Conservation (phyloP, 2,797 vertebrate genomes). For the Cryptoblepharus egeriae region DNA sequence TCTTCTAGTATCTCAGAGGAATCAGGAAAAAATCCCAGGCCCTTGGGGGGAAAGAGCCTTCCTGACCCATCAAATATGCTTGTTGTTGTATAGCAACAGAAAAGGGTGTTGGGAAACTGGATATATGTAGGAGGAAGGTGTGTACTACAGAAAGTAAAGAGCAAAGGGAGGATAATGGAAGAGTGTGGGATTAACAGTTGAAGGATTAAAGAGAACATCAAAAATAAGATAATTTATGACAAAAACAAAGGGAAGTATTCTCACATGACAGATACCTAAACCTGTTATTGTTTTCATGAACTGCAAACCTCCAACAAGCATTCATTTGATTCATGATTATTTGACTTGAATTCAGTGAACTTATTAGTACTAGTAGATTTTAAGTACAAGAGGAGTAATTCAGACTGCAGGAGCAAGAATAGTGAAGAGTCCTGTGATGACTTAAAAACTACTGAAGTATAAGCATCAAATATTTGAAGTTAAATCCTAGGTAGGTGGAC, state of each 20-base stretch:
- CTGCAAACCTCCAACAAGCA: background rate
- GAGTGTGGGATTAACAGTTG: background rate
- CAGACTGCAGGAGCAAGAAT: too few species aligned
- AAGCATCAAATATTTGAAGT: too few species aligned
- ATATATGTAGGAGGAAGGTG: slow-evolving; percentile 55
- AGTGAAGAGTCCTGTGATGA: too few species aligned
- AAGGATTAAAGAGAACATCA: slow-evolving; percentile 1
- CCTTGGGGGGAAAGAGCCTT: background rate
- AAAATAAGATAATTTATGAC: background rate
- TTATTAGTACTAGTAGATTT: too few species aligned
- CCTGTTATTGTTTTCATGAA: background rate
- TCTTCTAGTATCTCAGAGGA: fast-evolving
- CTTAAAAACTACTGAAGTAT: too few species aligned
- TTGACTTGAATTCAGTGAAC: background rate
- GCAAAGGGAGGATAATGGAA: background rate
- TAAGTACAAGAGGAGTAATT: too few species aligned
- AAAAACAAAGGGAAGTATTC: background rate
- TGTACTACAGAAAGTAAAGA: slow-evolving; percentile 24
- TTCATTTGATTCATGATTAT: background rate
- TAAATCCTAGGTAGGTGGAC: too few species aligned
- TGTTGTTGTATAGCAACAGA: slow-evolving; percentile 4
- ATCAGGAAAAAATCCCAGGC: background rate
- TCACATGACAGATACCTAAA: background rate
- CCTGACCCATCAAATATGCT: background rate
- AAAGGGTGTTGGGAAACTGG: slow-evolving; percentile 18